phyloP scores from a whole-genome alignment of 2,113 vertebrate species.

The Euleptes europaea region DNA sequence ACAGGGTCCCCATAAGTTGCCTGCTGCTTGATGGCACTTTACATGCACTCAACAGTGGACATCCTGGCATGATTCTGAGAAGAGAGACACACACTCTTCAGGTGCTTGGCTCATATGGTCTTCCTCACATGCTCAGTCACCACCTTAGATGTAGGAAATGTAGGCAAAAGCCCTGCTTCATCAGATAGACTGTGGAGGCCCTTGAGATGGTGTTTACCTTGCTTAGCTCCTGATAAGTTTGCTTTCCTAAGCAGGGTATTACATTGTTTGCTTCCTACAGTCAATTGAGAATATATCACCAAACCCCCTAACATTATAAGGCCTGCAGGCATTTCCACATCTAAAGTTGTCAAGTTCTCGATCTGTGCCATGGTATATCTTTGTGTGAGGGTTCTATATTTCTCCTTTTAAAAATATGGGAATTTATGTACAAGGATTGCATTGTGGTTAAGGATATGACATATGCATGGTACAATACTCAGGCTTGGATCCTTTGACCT shows the following conservation, averaged over 20 bases:
- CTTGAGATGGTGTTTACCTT: neutral
- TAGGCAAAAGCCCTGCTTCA: neutral
- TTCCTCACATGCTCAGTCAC: neutral
- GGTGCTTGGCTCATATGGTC: neutral
- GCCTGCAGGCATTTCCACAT: neutral
- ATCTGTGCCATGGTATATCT: neutral
- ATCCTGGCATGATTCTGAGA: neutral
- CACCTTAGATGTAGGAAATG: neutral
- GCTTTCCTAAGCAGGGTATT: neutral
- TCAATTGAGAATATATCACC: neutral
- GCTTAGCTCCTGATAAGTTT: neutral
- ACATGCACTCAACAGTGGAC: neutral
- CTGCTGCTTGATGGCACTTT: too few relatives aligned
- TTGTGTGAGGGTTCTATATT: neutral
- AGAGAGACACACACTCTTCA: neutral
- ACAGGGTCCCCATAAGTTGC: too few relatives aligned
- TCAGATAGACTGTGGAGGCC: neutral
- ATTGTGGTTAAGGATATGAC: neutral
- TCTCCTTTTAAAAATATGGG: neutral
- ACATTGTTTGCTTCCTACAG: neutral
- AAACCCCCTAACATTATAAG: neutral
- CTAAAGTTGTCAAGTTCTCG: neutral
- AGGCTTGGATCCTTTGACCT: too few relatives aligned
- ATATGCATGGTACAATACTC: neutral
- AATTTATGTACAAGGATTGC: neutral